Base-by-base conservation (phyloP, 2,888 invertebrate genomes). In the Disparrhopalites patrizii region DNA sequence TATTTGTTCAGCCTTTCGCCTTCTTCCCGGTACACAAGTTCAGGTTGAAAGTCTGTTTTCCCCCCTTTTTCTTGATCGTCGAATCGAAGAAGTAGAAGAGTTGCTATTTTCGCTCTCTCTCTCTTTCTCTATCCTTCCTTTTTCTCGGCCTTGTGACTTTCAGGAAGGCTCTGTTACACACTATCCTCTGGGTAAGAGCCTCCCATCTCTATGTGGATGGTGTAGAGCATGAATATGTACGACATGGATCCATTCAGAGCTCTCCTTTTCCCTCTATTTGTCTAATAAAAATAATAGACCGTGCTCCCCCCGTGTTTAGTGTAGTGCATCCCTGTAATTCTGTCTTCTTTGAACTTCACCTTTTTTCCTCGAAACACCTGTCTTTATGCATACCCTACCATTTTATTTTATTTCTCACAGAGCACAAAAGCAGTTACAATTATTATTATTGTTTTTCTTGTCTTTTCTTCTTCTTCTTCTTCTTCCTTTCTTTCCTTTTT, bases 211-310 rank as follows among this genome's bases (percentile, higher is more conserved):
- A n/a, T n/a, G n/a, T n/a, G n/a, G n/a, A n/a, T n/a, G n/a, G n/a
- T n/a, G n/a, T n/a, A n/a, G n/a, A n/a, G n/a, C n/a, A n/a, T n/a
- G n/a, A n/a, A n/a, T n/a, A n/a, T n/a, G n/a, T n/a, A n/a, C n/a
- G n/a, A n/a, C n/a, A n/a, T n/a, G n/a, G n/a, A n/a, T n/a, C n/a
- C n/a, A n/a, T n/a, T n/a, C n/a, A n/a, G n/a, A n/a, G n/a, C n/a
- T n/a, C n/a, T n/a, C n/a, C n/a, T n/a, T n/a, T n/a, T n/a, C n/a
- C n/a, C 7, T n/a, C 18, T 55, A 55, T 55, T 55, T 55, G 54
- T 33, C 54, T 28, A 55, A 55, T 55, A 55, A 47, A 47, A 47
- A 55, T 55, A 55, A 55, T 55, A 31, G 31, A 55, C 33, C 54
- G 15, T 31, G 31, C 54, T 55, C 54, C 54, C 54, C 20, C 54